These are phyloP conservation scores for Emydura subglobosa DNA, from an alignment of 2,113 vertebrate species.

Conservation along the genomic window DNA sequence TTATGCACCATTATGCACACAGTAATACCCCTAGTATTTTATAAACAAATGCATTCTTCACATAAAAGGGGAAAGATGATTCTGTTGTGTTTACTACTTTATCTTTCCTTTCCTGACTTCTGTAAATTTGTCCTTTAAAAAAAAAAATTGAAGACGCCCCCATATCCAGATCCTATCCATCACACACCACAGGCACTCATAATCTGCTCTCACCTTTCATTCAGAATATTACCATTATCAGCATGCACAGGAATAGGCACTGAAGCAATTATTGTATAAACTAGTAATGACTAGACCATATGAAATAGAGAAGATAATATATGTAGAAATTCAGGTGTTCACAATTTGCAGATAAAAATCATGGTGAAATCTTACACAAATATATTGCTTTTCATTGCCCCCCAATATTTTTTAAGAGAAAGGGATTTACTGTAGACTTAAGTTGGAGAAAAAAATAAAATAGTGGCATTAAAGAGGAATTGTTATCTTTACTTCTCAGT, in stretches of 20 bases:
- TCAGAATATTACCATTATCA: neutral
- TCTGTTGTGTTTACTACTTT: neutral
- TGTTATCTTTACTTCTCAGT: neutral
- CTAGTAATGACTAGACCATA: neutral
- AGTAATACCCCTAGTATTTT: neutral
- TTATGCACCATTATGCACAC: neutral
- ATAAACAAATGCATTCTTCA: neutral
- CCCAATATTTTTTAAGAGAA: neutral
- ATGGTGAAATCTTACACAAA: constrained; percentile 6
- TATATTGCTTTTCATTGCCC: neutral
- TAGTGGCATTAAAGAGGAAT: neutral
- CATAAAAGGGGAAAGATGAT: neutral
- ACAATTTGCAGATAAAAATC: neutral
- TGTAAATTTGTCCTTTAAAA: neutral
- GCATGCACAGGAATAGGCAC: neutral
- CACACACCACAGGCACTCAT: neutral
- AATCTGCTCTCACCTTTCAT: neutral
- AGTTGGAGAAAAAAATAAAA: neutral
- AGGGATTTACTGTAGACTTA: neutral
- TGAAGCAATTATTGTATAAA: neutral
- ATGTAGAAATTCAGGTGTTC: neutral
- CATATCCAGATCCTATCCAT: neutral
- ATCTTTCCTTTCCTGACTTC: neutral
- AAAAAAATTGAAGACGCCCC: neutral
- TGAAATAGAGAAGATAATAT: neutral